Evolutionary conservation across 1,140 invertebrate species (phyloP).

Genomic region (Drosophila lini): DNA sequence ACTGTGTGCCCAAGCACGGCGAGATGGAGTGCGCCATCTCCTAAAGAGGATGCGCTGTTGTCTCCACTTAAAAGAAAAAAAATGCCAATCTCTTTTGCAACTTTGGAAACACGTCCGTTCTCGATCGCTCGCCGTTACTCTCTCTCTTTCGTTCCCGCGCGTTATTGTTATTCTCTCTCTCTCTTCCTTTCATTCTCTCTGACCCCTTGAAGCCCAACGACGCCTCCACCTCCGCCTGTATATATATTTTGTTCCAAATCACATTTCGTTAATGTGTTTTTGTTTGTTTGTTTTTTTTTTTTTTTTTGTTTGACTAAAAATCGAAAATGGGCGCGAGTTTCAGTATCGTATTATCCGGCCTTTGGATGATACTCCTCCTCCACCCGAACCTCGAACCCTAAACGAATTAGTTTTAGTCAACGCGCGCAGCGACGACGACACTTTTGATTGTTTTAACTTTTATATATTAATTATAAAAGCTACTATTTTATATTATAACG

Average conservation of each 20-base stretch:
- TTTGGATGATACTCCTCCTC: too few relatives aligned
- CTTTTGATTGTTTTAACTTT: slow-evolving; percentile 46
- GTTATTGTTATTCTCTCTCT: slow-evolving; percentile 13
- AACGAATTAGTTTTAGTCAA: slow-evolving; percentile 1
- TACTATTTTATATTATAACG: slow-evolving; percentile 30
- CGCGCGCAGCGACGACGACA: slow-evolving; percentile 16
- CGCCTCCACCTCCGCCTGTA: slow-evolving; percentile 25
- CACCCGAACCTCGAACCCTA: background rate
- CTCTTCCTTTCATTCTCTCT: slow-evolving; percentile 5
- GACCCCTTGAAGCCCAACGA: slow-evolving; percentile 46
- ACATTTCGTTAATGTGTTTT: slow-evolving; percentile 8
- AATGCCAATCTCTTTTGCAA: slow-evolving; percentile 57
- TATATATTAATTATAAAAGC: slow-evolving; percentile 37
- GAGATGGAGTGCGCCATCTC: slow-evolving; percentile 93
- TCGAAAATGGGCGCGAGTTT: background rate
- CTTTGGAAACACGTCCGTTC: slow-evolving; percentile 42
- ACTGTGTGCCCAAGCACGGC: slow-evolving; percentile 90
- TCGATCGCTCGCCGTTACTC: slow-evolving; percentile 22
- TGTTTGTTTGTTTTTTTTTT: slow-evolving; percentile 11
- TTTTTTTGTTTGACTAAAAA: slow-evolving; percentile 13
- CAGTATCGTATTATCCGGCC: slow-evolving; percentile 11
- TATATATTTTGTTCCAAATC: slow-evolving; percentile 28
- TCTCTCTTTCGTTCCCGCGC: slow-evolving; percentile 20
- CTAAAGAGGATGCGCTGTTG: slow-evolving; percentile 70
- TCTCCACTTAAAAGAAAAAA: slow-evolving; percentile 50